Evolutionary conservation across 2,113 vertebrate genomes (phyloP).

Genomic region (Platysternon megacephalum): DNA sequence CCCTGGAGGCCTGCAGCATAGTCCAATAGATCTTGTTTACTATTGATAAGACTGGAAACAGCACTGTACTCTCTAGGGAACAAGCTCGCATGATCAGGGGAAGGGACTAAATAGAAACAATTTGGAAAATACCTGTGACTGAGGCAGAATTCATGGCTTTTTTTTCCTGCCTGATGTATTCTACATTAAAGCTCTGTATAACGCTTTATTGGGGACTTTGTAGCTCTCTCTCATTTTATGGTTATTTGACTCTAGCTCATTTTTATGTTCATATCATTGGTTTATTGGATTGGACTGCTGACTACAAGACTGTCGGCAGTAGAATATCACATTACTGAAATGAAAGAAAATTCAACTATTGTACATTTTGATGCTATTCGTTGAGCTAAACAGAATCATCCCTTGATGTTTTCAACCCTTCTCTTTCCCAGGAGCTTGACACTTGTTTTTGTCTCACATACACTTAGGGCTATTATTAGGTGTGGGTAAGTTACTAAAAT

Average conservation of each 20-base stretch:
- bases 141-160: background rate
- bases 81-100: background rate
- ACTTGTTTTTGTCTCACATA: background rate
- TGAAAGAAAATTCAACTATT: slow-evolving; percentile 37
- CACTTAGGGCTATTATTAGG: background rate
- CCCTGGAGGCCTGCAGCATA: background rate
- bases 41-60: background rate
- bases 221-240: slow-evolving; percentile 7
- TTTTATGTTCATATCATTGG: slow-evolving; percentile 25
- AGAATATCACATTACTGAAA: slow-evolving; percentile 52
- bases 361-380: slow-evolving; percentile 21
- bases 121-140: background rate
- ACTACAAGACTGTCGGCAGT: slow-evolving; percentile 34
- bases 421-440: background rate
- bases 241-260: slow-evolving; percentile 37
- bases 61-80: background rate
- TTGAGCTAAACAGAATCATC: slow-evolving; percentile 50
- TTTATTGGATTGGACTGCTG: slow-evolving; percentile 55
- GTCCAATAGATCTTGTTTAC: background rate
- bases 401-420: slow-evolving; percentile 21
- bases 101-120: background rate
- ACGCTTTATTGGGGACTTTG: background rate
- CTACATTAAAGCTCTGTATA: background rate
- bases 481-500: background rate
- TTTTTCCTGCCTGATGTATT: background rate